Evolutionary conservation across 2,113 vertebrate species (phyloP).

Genomic region (Thalassoma bifasciatum): DNA sequence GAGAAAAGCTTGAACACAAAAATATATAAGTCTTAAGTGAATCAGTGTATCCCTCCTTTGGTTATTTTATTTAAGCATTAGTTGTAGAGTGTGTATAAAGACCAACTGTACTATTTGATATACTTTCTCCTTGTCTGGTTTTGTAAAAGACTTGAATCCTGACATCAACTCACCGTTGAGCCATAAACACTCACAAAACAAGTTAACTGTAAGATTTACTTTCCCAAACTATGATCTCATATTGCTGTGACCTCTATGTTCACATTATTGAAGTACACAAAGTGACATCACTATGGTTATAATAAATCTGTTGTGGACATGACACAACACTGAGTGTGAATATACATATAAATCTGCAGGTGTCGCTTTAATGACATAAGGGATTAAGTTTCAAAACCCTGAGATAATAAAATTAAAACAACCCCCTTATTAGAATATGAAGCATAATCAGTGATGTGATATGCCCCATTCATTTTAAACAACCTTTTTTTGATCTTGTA

Average conservation of each 20-base stretch:
- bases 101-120: not conserved
- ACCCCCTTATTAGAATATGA: not conserved
- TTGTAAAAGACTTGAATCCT: not conserved
- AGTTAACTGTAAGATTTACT: not conserved
- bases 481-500: conserved; percentile 11
- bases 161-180: not conserved
- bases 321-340: conserved; percentile 30
- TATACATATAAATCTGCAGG: conserved; percentile 37
- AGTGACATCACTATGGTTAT: conserved; percentile 19
- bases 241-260: not conserved
- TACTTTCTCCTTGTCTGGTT: not conserved
- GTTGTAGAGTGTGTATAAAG: not conserved
- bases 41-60: not conserved
- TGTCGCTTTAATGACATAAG: conserved; percentile 5
- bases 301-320: conserved; percentile 29
- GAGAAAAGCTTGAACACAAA: not conserved
- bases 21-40: not conserved
- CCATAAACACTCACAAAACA: not conserved
- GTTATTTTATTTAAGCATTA: not conserved
- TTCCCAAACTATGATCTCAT: not conserved
- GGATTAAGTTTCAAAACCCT: conserved; percentile 4
- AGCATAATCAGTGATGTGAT: conserved; percentile 16
- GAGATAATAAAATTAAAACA: conserved; percentile 11
- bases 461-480: conserved; percentile 11
- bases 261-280: conserved; percentile 39